Evolutionary conservation across 2,888 invertebrate genomes (phyloP), one percentile per base, ranked within the genome.

Genomic region (Melieria crassipennis): DNA sequence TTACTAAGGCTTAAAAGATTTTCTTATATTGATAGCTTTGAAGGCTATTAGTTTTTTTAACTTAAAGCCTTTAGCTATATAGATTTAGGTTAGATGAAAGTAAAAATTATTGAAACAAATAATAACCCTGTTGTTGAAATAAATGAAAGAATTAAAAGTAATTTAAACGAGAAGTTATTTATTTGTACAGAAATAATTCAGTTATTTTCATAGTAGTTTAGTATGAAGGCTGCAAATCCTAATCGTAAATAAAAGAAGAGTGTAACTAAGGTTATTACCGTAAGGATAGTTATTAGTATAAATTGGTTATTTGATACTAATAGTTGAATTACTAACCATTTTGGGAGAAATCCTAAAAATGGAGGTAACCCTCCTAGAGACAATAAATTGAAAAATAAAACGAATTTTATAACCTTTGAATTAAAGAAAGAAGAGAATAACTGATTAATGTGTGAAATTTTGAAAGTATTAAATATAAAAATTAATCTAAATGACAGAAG

Each of bases 21-120:
- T 30, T 30, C 30, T 30, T 77, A 79, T 90, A 89, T 89, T 87
- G 83, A 88, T 85, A 90, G 88, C 89, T 90, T 90, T 90, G 89
- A 90, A 90, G 89, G 89, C 86, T 90, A 88, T 87, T 88, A 89
- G 89, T 90, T 90, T 90, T 72, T 76, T 89, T 89, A 89, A 89
- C 89, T 89, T 89, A 89, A 89, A 89, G 87, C 87, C 88, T 89
- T 89, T 75, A 42, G 11, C 10, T 69, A 65, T 65, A 69, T 3
- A 30, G 30, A 30, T 30, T 30, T 30, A 30, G 30, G 2, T 30
- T 30, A 30, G 30, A 30, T 30, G 30, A 30, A 30, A 30, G 30
- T 72, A 77, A 71, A 79, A 73, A 80, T 73, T 75, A 80, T 65
- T 68, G 75, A 79, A 75, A 80, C 77, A 74, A 81, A 43, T 60